A percentile compares a stretch with the other conserved stretches of the same genome.
Evolutionary conservation across 2,888 invertebrate species (phyloP).

Genomic region (Pemphredon lugubris): DNA sequence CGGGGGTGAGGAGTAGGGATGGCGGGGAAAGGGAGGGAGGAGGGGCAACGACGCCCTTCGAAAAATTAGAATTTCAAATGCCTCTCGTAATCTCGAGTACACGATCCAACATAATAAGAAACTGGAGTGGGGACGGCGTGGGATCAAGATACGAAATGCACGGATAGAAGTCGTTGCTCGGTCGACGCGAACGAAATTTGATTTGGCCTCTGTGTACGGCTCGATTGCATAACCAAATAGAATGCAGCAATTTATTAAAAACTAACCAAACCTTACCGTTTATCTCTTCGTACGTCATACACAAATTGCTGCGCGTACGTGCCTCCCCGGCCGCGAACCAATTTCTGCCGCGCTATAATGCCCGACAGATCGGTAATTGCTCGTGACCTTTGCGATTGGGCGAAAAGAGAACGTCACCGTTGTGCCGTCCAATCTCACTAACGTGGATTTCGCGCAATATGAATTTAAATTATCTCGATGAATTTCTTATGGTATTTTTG

Average conservation of each 20-base stretch:
- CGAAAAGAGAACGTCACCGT: no score
- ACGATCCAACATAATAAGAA: not conserved
- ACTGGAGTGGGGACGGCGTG: not conserved
- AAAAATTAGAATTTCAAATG: constrained; percentile 15
- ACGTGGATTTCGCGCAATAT: no score
- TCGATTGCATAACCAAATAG: not conserved
- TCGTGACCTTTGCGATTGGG: no score
- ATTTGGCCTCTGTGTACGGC: not conserved
- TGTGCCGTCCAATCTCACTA: no score
- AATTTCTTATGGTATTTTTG: no score
- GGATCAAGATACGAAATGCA: not conserved
- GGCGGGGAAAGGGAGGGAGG: not conserved
- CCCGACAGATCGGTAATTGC: not conserved
- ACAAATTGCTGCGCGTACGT: constrained; percentile 14
- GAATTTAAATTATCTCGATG: no score
- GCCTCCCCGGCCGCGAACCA: not conserved
- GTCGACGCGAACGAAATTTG: not conserved
- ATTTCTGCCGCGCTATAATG: not conserved
- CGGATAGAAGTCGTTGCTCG: not conserved
- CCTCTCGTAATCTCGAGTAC: not conserved
- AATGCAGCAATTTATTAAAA: constrained; percentile 7
- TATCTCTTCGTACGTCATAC: constrained; percentile 1
- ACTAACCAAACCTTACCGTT: not conserved
- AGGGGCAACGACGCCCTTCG: not conserved
- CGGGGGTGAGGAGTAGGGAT: no score